phyloP scores from a whole-genome alignment of 2,888 invertebrate species.

The Patella ulyssiponensis region DNA sequence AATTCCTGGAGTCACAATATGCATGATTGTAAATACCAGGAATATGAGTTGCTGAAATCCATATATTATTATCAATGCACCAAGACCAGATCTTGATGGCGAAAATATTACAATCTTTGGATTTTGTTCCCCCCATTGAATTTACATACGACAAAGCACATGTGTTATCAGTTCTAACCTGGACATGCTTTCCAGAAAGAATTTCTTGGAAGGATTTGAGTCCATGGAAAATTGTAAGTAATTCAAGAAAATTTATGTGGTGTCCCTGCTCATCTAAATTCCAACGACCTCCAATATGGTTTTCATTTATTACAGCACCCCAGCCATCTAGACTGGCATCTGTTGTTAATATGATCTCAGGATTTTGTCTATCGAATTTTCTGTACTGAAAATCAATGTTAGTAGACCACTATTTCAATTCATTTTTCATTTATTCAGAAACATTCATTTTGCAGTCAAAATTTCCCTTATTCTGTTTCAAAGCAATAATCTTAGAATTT shows the following conservation, averaged over 20 bases:
- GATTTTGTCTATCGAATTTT: neutral
- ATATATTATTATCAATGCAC: conserved; percentile 3
- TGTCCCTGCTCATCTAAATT: neutral
- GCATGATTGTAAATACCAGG: conserved; percentile 15
- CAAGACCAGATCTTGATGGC: conserved; percentile 21
- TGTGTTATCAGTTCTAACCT: conserved; percentile 26
- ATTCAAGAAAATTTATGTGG: conserved; percentile 60
- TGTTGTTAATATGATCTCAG: neutral
- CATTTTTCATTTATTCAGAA: neutral
- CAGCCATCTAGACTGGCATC: conserved; percentile 1
- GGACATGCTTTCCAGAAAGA: conserved; percentile 11
- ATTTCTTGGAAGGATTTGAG: conserved; percentile 7
- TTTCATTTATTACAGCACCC: conserved; percentile 3
- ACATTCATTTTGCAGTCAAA: neutral
- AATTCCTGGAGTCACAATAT: conserved; percentile 19
- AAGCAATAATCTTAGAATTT: neutral
- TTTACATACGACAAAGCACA: conserved; percentile 14
- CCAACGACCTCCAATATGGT: conserved; percentile 1
- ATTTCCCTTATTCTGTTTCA: neutral
- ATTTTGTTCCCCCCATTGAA: conserved; percentile 21
- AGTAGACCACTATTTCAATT: neutral
- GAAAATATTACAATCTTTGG: conserved; percentile 15
- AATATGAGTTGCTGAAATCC: conserved; percentile 15
- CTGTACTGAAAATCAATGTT: neutral
- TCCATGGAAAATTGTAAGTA: conserved; percentile 12